Conservation (phyloP, 2,888 invertebrate genomes). For the Nasonia oneida region DNA sequence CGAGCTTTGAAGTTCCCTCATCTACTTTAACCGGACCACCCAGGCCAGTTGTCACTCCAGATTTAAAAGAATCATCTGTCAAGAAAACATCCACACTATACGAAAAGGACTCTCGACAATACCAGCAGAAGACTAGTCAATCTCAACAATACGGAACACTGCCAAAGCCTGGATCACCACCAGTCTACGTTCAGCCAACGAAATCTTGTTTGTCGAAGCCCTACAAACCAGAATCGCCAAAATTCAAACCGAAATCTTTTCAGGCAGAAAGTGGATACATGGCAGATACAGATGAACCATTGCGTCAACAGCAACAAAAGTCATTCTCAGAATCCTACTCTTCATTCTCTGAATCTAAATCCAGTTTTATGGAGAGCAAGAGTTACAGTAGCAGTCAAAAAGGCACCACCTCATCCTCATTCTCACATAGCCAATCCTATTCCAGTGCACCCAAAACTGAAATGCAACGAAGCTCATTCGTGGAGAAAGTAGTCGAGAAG, state of each 20-base stretch:
- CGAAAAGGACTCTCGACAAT: constrained; percentile 71
- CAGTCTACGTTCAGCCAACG: constrained; percentile 74
- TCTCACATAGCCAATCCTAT: constrained; percentile 63
- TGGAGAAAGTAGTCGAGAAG: constrained; percentile 73
- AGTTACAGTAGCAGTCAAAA: constrained; percentile 72
- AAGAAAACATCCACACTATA: constrained; percentile 70
- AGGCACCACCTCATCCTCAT: constrained; percentile 64
- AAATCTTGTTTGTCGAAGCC: constrained; percentile 68
- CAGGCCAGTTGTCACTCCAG: constrained; percentile 67
- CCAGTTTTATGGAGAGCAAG: constrained; percentile 73
- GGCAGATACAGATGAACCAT: constrained; percentile 86
- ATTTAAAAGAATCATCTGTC: constrained; percentile 68
- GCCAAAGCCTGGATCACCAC: constrained; percentile 76
- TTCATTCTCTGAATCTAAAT: constrained; percentile 73
- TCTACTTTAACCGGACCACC: constrained; percentile 70
- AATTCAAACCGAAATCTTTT: constrained; percentile 80
- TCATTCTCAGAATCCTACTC: constrained; percentile 70
- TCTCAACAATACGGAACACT: constrained; percentile 67
- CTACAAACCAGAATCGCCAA: constrained; percentile 80
- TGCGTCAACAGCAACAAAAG: constrained; percentile 68
- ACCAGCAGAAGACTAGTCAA: constrained; percentile 67
- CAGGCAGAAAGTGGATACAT: constrained; percentile 84
- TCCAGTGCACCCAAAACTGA: constrained; percentile 66
- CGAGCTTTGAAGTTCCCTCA: constrained; percentile 81
- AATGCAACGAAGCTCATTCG: constrained; percentile 71